These are phyloP conservation scores for Enteromius argenteus DNA, from an alignment of 2,797 vertebrate genomes.

Conservation along the genomic window DNA sequence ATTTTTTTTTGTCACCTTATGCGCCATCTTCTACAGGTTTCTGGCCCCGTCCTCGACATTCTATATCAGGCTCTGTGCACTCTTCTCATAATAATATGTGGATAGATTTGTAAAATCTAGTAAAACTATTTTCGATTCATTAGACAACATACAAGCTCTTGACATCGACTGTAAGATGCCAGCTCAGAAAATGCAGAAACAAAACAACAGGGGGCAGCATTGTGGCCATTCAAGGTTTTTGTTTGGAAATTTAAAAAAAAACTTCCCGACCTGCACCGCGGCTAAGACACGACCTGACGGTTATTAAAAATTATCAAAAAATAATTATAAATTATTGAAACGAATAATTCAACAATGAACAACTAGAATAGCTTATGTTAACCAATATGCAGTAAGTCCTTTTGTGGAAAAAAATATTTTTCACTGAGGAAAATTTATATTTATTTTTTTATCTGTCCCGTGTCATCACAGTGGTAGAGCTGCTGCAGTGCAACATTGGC, in stretches of 20 bases:
- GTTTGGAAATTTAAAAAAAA: constrained; percentile 78
- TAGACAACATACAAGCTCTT: background rate
- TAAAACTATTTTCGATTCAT: background rate
- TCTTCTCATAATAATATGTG: background rate
- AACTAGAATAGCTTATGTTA: constrained; percentile 35
- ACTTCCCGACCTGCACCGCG: constrained; percentile 81
- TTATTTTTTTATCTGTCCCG: constrained; percentile 71
- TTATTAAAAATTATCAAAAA: constrained; percentile 75
- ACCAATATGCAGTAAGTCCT: constrained; percentile 59
- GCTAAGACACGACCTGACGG: constrained; percentile 67
- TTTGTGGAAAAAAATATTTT: constrained; percentile 56
- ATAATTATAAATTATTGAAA: constrained; percentile 77
- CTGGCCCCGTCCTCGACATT: background rate
- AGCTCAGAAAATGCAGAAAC: background rate
- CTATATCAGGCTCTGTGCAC: background rate
- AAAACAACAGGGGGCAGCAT: constrained; percentile 55
- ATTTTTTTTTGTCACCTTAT: background rate
- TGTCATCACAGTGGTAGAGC: constrained; percentile 70
- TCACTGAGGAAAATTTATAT: constrained; percentile 69
- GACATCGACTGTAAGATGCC: background rate
- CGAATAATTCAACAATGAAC: constrained; percentile 55
- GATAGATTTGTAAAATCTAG: background rate
- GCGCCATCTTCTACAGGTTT: background rate
- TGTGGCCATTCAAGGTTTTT: constrained; percentile 31
- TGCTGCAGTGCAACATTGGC: constrained; percentile 71